Percentiles rank a stretch among this genome's conserved stretches.
phyloP scores from a whole-genome alignment of 2,113 vertebrate species.

The Picathartes gymnocephalus region DNA sequence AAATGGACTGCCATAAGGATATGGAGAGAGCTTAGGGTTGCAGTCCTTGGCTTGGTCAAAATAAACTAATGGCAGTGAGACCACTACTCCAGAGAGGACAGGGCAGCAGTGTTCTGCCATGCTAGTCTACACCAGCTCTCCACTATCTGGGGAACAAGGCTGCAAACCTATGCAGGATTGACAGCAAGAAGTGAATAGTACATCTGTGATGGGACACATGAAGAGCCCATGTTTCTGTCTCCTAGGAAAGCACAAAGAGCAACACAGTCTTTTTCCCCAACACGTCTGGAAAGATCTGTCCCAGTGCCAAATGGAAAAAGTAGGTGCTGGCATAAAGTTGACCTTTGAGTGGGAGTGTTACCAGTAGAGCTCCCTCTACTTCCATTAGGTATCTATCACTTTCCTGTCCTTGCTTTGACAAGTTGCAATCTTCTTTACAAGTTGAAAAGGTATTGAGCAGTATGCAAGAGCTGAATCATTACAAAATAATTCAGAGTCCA shows the following conservation, averaged over 20 bases:
- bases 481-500: background rate
- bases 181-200: background rate
- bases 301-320: background rate
- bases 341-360: background rate
- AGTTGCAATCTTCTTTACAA: background rate
- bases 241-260: background rate
- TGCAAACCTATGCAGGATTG: background rate
- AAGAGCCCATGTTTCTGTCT: background rate
- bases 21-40: background rate
- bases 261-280: fast-evolving
- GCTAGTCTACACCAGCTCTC: background rate
- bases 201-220: fast-evolving
- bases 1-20: background rate
- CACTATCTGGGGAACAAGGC: background rate
- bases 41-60: background rate
- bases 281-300: background rate
- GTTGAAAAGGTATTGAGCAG: background rate
- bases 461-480: background rate
- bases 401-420: background rate
- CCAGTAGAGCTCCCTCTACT: background rate
- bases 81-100: background rate
- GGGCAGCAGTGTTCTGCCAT: background rate
- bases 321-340: background rate
- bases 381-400: background rate
- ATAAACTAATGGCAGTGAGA: background rate